Evolutionary conservation across 2,113 vertebrate genomes (phyloP), one percentile per base, ranked within the genome.

Genomic region (Balaenoptera acutorostrata): DNA sequence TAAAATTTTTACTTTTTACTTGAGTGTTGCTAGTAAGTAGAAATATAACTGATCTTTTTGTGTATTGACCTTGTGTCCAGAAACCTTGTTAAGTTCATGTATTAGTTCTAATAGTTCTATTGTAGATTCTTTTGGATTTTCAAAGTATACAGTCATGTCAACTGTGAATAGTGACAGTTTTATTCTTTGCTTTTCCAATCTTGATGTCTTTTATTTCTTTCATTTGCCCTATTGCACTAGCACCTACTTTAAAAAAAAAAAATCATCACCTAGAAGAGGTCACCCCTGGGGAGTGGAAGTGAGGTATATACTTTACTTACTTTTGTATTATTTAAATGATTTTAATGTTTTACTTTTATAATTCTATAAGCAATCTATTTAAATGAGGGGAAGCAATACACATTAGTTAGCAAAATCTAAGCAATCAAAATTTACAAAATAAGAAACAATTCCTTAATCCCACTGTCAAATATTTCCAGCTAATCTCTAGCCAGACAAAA

Each of bases 341-440:
- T 92, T 92, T 77, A 94, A 52, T 77, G 21, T 33, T 55, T 93
- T 87, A 55, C n/a, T 68, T 95, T 77, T 75, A 46, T 88, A 72
- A 78, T 69, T 92, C 69, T 92, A 18, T 69, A 63, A 55, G 0
- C 9, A 82, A 69, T 75, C 61, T 83, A 17, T 41, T 52, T 52
- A 82, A 86, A 29, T 46, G 46, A 18, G 29, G 27, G 21, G 69
- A 90, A 91, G 61, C 23, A 95, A 46, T 68, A 64, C 31, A 39
- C 39, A 39, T 74, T 49, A 74, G 78, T 44, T 71, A 69, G 27
- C 68, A 85, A 93, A 95, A 44, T 55, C 13, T 83, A 85, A 93
- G 31, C 49, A 69, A 61, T 1, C 69, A 1, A 90, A 64, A 87
- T 46, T 95, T 61, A 93, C 49, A 93, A 64, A 77, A 77, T 82